phyloP scores from a whole-genome alignment of 2,888 invertebrate genomes.

The Invenusta paracnida region DNA sequence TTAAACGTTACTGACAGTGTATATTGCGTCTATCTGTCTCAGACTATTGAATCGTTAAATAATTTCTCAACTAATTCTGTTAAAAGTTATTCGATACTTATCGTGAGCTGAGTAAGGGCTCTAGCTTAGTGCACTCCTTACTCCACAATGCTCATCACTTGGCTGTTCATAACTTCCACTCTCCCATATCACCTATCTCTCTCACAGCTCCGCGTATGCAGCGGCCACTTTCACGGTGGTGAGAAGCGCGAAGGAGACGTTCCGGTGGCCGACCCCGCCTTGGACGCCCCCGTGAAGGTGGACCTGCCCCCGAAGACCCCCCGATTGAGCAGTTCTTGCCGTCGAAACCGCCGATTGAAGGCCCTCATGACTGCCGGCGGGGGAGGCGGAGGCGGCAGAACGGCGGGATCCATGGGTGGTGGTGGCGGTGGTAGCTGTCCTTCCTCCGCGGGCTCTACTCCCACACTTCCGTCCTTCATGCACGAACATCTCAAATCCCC shows the following conservation, averaged over 20 bases:
- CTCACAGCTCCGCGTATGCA: slow-evolving; percentile 59
- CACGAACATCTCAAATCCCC: background rate
- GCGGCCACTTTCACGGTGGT: slow-evolving; percentile 60
- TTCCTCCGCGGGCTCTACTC: background rate
- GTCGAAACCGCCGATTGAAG: background rate
- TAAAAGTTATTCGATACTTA: too few species aligned
- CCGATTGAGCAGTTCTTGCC: background rate
- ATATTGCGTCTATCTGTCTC: too few species aligned
- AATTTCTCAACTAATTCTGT: too few species aligned
- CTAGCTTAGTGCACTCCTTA: too few species aligned
- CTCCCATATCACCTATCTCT: background rate
- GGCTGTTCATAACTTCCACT: too few species aligned
- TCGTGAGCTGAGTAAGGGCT: too few species aligned
- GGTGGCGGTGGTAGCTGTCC: background rate
- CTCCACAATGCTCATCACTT: too few species aligned
- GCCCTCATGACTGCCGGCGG: background rate
- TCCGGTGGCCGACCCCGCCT: slow-evolving; percentile 59
- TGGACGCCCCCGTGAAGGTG: slow-evolving; percentile 57
- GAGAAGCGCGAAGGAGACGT: slow-evolving; percentile 61
- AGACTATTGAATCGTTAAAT: too few species aligned
- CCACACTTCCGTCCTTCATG: background rate
- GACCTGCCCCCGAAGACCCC: slow-evolving; percentile 53
- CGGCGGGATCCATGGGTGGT: too few species aligned
- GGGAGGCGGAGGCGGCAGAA: too few species aligned
- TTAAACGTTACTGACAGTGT: too few species aligned